These are phyloP conservation scores for Melanotaenia duboulayi DNA, from an alignment of 2,113 vertebrate species.

Conservation along the genomic window DNA sequence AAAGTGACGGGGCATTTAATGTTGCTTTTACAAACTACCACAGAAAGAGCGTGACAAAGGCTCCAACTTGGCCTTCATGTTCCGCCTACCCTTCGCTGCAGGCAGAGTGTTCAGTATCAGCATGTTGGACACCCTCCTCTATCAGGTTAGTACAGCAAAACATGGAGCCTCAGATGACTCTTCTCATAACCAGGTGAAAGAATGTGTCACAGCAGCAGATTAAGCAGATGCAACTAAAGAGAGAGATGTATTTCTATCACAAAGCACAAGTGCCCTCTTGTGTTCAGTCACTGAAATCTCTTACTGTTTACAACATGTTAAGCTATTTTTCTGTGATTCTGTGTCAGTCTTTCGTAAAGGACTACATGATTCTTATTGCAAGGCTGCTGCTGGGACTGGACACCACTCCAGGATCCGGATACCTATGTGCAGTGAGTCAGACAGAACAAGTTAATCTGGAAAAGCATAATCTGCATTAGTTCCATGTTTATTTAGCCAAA, in stretches of 20 bases:
- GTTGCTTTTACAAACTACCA: slow-evolving; percentile 5
- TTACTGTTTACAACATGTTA: not conserved
- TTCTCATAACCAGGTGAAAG: slow-evolving; percentile 19
- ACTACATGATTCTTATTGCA: slow-evolving; percentile 97
- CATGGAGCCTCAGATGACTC: slow-evolving; percentile 3
- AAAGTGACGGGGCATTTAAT: slow-evolving; percentile 6
- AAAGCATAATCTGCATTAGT: not conserved
- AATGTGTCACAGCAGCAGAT: slow-evolving; percentile 15
- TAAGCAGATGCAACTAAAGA: slow-evolving; percentile 11
- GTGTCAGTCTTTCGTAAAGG: slow-evolving; percentile 96
- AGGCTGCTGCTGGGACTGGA: slow-evolving; percentile 93
- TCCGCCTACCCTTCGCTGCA: slow-evolving; percentile 88
- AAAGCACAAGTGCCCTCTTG: slow-evolving; percentile 62
- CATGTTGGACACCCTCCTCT: slow-evolving; percentile 79
- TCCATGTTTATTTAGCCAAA: not conserved
- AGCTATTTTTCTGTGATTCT: slow-evolving; percentile 37
- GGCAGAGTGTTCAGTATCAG: slow-evolving; percentile 80
- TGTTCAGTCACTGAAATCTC: slow-evolving; percentile 40
- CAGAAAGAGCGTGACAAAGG: slow-evolving; percentile 80
- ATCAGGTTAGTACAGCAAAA: slow-evolving; percentile 66
- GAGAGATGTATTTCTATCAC: not conserved
- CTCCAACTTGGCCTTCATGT: slow-evolving; percentile 96
- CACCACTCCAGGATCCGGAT: slow-evolving; percentile 94
- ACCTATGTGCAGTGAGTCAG: slow-evolving; percentile 91
- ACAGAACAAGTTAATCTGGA: not conserved